Percentiles rank a stretch among this genome's conserved stretches.
Conservation (phyloP, 2,888 invertebrate genomes). For the Tetheella fluctuosa region DNA sequence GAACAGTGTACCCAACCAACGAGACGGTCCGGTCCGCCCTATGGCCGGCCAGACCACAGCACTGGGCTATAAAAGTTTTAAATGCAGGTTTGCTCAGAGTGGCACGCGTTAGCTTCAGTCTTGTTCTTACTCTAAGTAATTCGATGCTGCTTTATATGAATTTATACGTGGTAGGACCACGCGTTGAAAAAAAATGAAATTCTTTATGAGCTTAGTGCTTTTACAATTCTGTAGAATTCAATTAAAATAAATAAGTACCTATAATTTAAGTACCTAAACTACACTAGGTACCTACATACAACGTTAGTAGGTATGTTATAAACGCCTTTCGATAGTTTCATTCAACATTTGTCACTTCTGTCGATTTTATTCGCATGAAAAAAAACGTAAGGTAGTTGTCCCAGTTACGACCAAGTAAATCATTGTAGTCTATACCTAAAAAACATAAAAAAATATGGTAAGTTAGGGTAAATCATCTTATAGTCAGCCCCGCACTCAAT, state of each 20-base stretch:
- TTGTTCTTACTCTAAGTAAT: neutral
- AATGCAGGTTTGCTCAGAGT: neutral
- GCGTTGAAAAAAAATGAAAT: too few species aligned
- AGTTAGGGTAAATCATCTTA: too few species aligned
- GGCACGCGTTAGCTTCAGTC: neutral
- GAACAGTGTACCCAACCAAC: slow-evolving; percentile 50
- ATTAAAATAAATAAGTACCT: too few species aligned
- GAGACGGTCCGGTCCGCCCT: slow-evolving; percentile 24
- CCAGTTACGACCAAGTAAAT: neutral
- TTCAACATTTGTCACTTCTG: too few species aligned
- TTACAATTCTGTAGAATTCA: too few species aligned
- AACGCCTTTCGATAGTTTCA: neutral
- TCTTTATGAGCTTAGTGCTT: neutral
- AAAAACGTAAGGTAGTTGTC: neutral
- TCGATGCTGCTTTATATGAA: neutral
- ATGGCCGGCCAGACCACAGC: neutral
- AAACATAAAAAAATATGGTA: too few species aligned
- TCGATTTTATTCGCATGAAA: neutral
- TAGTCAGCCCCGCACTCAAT: too few species aligned
- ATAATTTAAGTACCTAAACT: too few species aligned
- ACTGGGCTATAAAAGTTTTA: slow-evolving; percentile 4
- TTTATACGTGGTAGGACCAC: neutral
- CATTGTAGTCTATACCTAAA: too few species aligned
- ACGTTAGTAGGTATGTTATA: too few species aligned
- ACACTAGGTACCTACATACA: too few species aligned